Conservation (phyloP, 1,140 invertebrate species). For the Luehdorfia chinensis region DNA sequence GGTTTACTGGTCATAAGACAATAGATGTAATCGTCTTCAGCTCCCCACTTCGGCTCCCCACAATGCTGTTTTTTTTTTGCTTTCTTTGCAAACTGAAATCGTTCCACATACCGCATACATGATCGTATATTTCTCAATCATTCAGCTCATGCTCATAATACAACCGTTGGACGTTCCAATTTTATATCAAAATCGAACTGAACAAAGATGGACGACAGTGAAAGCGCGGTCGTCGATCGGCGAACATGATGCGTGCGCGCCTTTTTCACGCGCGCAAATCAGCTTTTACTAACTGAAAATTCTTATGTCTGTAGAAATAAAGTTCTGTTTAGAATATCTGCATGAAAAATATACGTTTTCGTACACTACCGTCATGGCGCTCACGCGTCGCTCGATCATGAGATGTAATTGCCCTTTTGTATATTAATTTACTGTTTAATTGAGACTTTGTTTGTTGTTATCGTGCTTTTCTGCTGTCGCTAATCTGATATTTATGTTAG, state of each 20-base stretch:
- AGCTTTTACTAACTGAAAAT: constrained; percentile 21
- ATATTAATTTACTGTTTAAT: constrained; percentile 41
- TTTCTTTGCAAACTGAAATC: constrained; percentile 12
- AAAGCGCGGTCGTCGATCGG: constrained; percentile 73
- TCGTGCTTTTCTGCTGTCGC: neutral
- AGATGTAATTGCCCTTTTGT: constrained; percentile 69
- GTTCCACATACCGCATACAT: constrained; percentile 19
- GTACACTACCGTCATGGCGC: constrained; percentile 59
- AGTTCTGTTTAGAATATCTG: constrained; percentile 21
- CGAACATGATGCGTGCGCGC: constrained; percentile 51
- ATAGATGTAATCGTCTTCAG: too few species aligned
- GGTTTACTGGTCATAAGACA: too few species aligned
- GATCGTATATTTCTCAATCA: constrained; percentile 28
- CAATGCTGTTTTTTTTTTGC: too few species aligned
- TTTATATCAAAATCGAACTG: constrained; percentile 63
- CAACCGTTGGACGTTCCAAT: constrained; percentile 46
- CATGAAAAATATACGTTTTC: constrained; percentile 32
- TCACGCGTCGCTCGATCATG: constrained; percentile 45
- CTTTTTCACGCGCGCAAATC: constrained; percentile 44
- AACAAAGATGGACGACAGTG: constrained; percentile 64
- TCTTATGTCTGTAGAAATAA: too few species aligned
- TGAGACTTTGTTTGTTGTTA: constrained; percentile 20
- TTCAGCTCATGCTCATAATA: constrained; percentile 28
- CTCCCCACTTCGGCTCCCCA: too few species aligned
- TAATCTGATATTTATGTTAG: too few species aligned